phyloP scores from a whole-genome alignment of 2,797 vertebrate genomes.

The Oryzias sinensis region DNA sequence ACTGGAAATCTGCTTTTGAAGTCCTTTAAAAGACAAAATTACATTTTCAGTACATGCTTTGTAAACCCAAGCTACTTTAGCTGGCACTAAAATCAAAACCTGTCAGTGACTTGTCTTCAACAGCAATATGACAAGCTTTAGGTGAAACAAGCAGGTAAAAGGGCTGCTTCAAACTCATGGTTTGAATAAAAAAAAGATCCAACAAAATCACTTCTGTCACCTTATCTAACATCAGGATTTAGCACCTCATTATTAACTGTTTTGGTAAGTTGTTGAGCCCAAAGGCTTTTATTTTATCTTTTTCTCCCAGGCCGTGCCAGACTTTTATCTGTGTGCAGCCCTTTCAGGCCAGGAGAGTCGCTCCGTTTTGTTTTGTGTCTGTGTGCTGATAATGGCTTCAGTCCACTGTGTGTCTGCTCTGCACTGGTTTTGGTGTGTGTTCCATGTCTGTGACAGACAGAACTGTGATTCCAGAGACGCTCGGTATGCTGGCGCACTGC shows the following conservation, averaged over 20 bases:
- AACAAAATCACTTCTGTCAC: background rate
- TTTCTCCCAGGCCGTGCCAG: too few species aligned
- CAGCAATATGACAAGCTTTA: too few species aligned
- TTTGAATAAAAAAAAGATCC: too few species aligned
- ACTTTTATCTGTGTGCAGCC: background rate
- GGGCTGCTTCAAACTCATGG: too few species aligned
- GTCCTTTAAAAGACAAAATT: too few species aligned
- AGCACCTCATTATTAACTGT: background rate
- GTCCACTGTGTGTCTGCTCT: background rate
- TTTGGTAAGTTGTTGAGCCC: background rate
- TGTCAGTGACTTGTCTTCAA: too few species aligned
- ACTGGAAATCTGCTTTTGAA: too few species aligned
- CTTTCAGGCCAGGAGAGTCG: background rate
- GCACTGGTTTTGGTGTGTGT: background rate
- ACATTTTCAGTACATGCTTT: too few species aligned
- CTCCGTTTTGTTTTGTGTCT: background rate
- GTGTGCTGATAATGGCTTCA: conserved; percentile 1
- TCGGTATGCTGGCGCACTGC: background rate
- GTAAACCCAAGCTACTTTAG: too few species aligned
- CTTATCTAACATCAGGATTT: conserved; percentile 1
- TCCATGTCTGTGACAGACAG: conserved; percentile 3
- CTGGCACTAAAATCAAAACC: too few species aligned
- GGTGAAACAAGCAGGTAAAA: too few species aligned
- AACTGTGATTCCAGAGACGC: background rate
- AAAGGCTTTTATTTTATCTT: background rate